These are phyloP conservation scores for Eubucco bourcierii DNA, from an alignment of 2,113 vertebrate species.

Conservation along the genomic window DNA sequence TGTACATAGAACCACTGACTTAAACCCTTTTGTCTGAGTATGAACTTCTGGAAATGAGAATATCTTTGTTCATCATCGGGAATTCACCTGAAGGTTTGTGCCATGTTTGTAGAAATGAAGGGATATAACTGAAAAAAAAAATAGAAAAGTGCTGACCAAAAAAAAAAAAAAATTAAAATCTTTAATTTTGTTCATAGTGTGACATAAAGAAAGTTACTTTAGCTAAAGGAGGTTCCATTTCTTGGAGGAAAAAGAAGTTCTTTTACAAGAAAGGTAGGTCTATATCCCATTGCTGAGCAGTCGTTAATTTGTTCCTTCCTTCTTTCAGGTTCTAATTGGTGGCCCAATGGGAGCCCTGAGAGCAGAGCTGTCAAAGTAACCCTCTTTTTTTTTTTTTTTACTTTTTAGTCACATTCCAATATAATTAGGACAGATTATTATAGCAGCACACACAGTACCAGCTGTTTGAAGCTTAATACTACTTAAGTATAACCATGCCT, in stretches of 20 bases:
- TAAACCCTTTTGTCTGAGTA: neutral
- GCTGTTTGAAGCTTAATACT: constrained; percentile 76
- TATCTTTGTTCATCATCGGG: neutral
- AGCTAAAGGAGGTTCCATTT: neutral
- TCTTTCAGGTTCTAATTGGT: constrained; percentile 57
- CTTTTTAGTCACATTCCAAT: constrained; percentile 77
- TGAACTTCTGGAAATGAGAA: neutral
- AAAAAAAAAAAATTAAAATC: no score
- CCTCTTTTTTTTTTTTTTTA: neutral
- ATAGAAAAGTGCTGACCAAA: neutral
- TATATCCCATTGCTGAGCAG: neutral
- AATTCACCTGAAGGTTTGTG: neutral
- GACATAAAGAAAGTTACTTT: neutral
- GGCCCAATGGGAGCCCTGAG: constrained; percentile 56
- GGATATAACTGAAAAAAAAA: neutral
- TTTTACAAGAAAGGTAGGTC: constrained; percentile 12
- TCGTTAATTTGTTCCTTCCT: constrained; percentile 59
- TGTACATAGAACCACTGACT: neutral
- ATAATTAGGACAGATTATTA: constrained; percentile 86
- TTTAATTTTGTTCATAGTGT: neutral
- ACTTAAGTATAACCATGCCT: constrained; percentile 74
- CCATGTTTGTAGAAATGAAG: neutral
- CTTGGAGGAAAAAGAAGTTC: neutral
- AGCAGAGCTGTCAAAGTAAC: constrained; percentile 79
- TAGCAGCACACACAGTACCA: constrained; percentile 79